phyloP scores from a whole-genome alignment of 2,888 invertebrate species.

The Pollenia labialis region DNA sequence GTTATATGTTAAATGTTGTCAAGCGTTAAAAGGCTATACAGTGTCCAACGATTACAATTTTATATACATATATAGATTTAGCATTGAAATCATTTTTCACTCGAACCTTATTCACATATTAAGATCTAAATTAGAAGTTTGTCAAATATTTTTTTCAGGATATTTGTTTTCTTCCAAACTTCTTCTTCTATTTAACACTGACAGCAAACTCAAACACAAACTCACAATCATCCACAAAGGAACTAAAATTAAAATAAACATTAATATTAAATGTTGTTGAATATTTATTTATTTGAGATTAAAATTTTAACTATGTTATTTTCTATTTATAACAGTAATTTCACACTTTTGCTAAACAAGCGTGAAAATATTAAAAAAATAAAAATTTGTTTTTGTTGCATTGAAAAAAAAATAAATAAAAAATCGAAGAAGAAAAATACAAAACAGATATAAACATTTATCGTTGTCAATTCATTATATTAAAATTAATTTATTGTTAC shows the following conservation, averaged over 20 bases:
- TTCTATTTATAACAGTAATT: constrained; percentile 63
- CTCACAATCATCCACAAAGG: too few relatives aligned
- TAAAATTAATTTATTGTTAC: constrained; percentile 69
- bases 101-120: constrained; percentile 14
- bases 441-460: constrained; percentile 76
- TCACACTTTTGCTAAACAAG: constrained; percentile 68
- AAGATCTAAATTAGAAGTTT: constrained; percentile 6
- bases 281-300: constrained; percentile 37
- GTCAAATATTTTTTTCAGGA: neutral
- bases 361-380: constrained; percentile 31
- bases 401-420: constrained; percentile 10
- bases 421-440: neutral
- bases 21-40: too few relatives aligned
- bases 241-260: neutral
- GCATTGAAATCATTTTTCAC: constrained; percentile 8
- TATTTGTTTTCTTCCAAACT: neutral
- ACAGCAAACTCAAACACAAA: neutral
- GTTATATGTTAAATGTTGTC: too few relatives aligned
- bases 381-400: neutral
- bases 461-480: constrained; percentile 79
- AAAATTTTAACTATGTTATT: constrained; percentile 49
- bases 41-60: too few relatives aligned
- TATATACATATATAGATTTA: too few relatives aligned
- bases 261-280: constrained; percentile 36
- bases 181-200: neutral